phyloP scores from a whole-genome alignment of 2,797 vertebrate species.

The Pangasius sanitwongsei region DNA sequence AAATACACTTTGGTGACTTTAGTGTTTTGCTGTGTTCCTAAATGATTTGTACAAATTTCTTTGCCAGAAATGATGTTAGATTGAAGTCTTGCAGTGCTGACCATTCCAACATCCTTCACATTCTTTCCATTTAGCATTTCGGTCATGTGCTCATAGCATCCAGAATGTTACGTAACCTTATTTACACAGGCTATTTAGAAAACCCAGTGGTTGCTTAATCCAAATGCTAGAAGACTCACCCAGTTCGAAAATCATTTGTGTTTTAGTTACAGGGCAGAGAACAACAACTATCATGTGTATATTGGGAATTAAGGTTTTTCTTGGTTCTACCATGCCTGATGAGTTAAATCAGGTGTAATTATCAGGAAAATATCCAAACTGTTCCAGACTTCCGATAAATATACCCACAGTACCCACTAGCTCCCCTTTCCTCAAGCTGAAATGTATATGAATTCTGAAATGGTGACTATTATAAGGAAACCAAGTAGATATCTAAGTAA shows the following conservation, averaged over 20 bases:
- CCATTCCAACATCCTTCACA: slow-evolving; percentile 53
- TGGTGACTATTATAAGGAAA: background rate
- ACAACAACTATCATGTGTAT: background rate
- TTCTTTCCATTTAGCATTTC: slow-evolving; percentile 58
- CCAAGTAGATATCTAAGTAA: too few species aligned
- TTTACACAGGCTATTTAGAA: slow-evolving; percentile 42
- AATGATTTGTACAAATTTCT: background rate
- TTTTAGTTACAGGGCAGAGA: background rate
- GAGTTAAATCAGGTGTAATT: background rate
- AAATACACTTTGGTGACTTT: background rate
- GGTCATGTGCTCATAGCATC: slow-evolving; percentile 56
- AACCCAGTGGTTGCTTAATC: slow-evolving; percentile 39
- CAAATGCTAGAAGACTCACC: background rate
- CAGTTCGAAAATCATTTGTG: background rate
- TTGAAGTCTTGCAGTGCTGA: background rate
- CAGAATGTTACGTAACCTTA: slow-evolving; percentile 32
- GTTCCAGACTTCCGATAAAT: background rate
- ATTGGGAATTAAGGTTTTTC: background rate
- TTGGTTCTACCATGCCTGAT: background rate
- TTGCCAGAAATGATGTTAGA: background rate
- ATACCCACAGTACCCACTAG: background rate
- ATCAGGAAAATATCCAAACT: background rate
- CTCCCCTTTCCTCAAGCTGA: background rate
- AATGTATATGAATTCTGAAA: background rate
- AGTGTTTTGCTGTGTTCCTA: background rate